Conservation (phyloP, 1,140 invertebrate species). For the Brachionus rotundiformis region DNA sequence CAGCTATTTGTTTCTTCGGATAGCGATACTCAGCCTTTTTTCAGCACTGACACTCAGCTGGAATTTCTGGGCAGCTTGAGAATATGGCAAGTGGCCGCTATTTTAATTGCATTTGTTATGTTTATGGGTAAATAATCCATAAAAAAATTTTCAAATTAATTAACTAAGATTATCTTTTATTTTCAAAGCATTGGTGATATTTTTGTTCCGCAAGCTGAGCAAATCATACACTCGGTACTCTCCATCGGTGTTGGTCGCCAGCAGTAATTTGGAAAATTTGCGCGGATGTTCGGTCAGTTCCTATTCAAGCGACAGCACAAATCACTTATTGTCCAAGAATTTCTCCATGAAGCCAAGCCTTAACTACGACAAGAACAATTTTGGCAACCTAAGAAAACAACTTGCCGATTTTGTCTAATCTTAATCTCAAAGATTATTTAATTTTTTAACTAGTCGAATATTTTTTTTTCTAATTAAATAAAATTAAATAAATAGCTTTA, state of each 20-base stretch:
- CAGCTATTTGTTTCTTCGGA: neutral
- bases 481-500: neutral
- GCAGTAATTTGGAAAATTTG: neutral
- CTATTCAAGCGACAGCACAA: constrained; percentile 33
- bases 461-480: neutral
- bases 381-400: neutral
- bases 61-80: constrained; percentile 34
- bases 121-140: constrained; percentile 21
- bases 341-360: constrained; percentile 1
- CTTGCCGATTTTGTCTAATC: constrained; percentile 5
- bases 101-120: constrained; percentile 42
- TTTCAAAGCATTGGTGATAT: neutral
- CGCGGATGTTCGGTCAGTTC: neutral
- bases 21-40: neutral
- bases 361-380: neutral
- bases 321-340: constrained; percentile 26
- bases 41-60: constrained; percentile 30
- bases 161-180: neutral
- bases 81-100: constrained; percentile 31
- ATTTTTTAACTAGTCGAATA: constrained; percentile 15
- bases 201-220: constrained; percentile 5
- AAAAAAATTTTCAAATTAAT: neutral
- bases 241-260: neutral
- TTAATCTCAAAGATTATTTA: neutral
- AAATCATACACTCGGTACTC: neutral